Base-by-base conservation (phyloP, 2,113 vertebrate genomes). In the Gasterosteus nipponicus region DNA sequence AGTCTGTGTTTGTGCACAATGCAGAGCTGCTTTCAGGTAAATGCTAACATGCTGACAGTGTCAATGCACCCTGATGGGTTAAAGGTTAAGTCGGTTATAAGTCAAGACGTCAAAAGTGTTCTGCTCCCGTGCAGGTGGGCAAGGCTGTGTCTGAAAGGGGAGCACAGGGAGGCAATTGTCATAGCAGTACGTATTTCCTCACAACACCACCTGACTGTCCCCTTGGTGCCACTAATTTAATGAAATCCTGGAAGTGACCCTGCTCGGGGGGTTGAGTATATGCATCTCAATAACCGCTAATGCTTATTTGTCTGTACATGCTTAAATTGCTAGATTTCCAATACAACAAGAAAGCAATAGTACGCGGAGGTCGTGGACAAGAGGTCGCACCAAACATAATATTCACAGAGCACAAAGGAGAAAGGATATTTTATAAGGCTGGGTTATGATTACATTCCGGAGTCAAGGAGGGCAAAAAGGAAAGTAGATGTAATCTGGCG, bases 211-310 rank as follows among this genome's bases (percentile, higher is more conserved):
- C 54, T 54, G 51, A 54, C 51, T 31, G 26, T 4, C 15, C 22
- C 15, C 29, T 57, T 31, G 29, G 53, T 57, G 54, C 29, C 54
- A 57, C 14, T 16, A 14, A 31, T 57, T 57, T 15, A 15, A 29
- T 16, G 3, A 57, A 31, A 33, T 57, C n/a, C 10, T 54, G 10
- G 14, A 33, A 57, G 29, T 3, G 29, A 26, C 6, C 6, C 54
- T 4, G 6, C 12, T 8, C 7, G 12, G 47, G 12, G 47, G 8
- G n/a, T 7, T 74, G 2, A 68, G 10, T 26, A 57, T 26, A 8
- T 39, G 60, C 67, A 64, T 65, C 59, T 51, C n/a, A 59, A 4
- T 62, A 14, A 12, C 12, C 31, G 8, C 65, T 44, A 26, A 61
- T 35, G 58, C n/a, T n/a, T 3, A 49, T 59, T 59, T 41, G n/a